Base-by-base conservation (phyloP, 37 sponge, comb jelly and placozoan species). In the Haliclona indistincta region DNA sequence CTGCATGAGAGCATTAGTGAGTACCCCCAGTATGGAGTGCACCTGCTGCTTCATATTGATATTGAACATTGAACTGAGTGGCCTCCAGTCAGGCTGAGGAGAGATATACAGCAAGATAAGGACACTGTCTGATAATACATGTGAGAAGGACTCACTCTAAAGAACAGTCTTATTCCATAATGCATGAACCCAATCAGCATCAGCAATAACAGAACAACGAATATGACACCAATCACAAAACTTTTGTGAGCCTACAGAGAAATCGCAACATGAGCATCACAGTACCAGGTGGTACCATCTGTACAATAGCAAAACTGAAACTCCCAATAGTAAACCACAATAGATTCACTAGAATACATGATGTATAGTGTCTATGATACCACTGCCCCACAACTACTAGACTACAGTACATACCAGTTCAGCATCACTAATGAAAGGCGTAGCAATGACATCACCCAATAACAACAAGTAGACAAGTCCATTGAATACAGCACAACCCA, bases 31-130 rank as follows among this genome's bases (percentile, higher is more conserved):
- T 19, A 54, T 52, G 11, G 86, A 86, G 68, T 41, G 54, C 2
- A 52, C 35, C 73, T 86, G 86, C 28, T 79, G 80, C 30, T 54
- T 73, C 15, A 79, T 56, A 53, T 86, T 86, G 68, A 86, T 79
- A 47, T 43, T 73, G 26, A 79, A 72, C 17, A 45, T 58, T 2
- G 63, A 43, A 58, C 41, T 67, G 26, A 76, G 63, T 28, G 84
- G 86, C 60, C 79, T 73, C 86, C 86, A 86, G 65, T 86, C 86
- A 74, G 86, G 86, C 86, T 86, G 36, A 15, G n/a, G 3, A 52
- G 26, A 73, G 40, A 34, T 3, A 56, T 2, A 35, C 6, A 56
- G 11, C 17, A 42, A 77, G 5, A 43, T 17, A 75, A 6, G 63
- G 25, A 66, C 38, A 42, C 56, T 23, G 35, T 2, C 29, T 28